Conservation (phyloP, 2,797 vertebrate genomes). For the Smutsia temminckii region DNA sequence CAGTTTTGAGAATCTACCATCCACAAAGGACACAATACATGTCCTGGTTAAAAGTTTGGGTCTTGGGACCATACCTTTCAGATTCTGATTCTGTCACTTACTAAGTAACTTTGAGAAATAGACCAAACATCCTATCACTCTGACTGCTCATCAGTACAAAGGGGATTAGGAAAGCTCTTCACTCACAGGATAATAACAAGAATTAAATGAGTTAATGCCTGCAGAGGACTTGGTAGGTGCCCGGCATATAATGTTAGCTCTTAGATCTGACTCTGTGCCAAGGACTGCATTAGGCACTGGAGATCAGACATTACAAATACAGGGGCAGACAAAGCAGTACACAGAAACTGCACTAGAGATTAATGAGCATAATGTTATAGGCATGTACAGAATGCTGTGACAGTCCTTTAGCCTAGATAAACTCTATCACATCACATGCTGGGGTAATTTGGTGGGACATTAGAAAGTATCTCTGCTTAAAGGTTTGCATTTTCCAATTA, state of each 20-base stretch:
- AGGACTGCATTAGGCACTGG: not conserved
- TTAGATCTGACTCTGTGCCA: not conserved
- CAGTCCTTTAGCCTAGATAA: not conserved
- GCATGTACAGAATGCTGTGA: not conserved
- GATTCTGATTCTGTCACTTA: not conserved
- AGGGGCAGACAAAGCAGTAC: not conserved
- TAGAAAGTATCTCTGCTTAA: not conserved
- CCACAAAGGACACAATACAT: not conserved
- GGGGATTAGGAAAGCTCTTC: not conserved
- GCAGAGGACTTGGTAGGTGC: not conserved
- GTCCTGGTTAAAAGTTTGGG: not conserved
- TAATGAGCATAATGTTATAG: not conserved
- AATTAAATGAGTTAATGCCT: not conserved
- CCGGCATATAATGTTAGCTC: not conserved
- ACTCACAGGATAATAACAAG: not conserved
- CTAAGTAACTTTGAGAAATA: constrained; percentile 23
- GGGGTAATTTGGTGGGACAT: not conserved
- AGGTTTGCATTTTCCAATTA: constrained; percentile 20
- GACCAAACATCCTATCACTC: not conserved
- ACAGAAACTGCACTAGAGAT: not conserved
- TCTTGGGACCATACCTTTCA: not conserved
- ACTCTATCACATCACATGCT: not conserved
- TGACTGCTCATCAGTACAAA: not conserved
- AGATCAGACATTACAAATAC: not conserved
- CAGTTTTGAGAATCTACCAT: not conserved